Conservation (phyloP, 2,888 invertebrate genomes). For the Elysia crispata region DNA sequence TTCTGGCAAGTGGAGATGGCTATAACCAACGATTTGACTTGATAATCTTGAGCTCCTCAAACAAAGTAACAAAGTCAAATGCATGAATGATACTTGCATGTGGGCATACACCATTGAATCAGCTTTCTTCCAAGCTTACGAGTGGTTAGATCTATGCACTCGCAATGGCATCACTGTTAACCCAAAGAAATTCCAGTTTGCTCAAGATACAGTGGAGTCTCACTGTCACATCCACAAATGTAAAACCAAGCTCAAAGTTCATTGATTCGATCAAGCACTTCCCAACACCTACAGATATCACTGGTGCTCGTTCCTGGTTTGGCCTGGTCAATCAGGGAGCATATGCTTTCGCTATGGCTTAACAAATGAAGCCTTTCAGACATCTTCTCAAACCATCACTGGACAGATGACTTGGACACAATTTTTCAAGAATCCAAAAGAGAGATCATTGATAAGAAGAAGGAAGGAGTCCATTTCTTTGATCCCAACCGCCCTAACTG, state of each 20-base stretch:
- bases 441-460: constrained; percentile 51
- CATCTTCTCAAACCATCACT: constrained; percentile 56
- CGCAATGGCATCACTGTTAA: constrained; percentile 58
- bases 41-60: constrained; percentile 57
- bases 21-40: constrained; percentile 52
- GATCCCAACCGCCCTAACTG: constrained; percentile 57
- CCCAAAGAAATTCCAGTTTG: constrained; percentile 61
- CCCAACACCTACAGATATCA: constrained; percentile 55
- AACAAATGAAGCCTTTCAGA: constrained; percentile 56
- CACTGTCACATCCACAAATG: constrained; percentile 51
- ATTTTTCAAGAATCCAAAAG: constrained; percentile 44
- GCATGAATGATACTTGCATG: constrained; percentile 40
- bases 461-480: constrained; percentile 57
- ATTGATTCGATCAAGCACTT: constrained; percentile 55
- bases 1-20: not conserved
- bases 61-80: constrained; percentile 63
- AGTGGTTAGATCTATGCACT: constrained; percentile 58
- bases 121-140: constrained; percentile 46
- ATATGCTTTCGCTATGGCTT: constrained; percentile 59
- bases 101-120: constrained; percentile 30
- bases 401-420: constrained; percentile 44
- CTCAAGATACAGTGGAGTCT: constrained; percentile 54
- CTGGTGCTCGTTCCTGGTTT: constrained; percentile 58
- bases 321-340: constrained; percentile 59
- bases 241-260: constrained; percentile 54